A percentile compares a stretch with the other conserved stretches of the same genome.
phyloP scores from a whole-genome alignment of 2,113 vertebrate species.

The Chaenogobius annularis region DNA sequence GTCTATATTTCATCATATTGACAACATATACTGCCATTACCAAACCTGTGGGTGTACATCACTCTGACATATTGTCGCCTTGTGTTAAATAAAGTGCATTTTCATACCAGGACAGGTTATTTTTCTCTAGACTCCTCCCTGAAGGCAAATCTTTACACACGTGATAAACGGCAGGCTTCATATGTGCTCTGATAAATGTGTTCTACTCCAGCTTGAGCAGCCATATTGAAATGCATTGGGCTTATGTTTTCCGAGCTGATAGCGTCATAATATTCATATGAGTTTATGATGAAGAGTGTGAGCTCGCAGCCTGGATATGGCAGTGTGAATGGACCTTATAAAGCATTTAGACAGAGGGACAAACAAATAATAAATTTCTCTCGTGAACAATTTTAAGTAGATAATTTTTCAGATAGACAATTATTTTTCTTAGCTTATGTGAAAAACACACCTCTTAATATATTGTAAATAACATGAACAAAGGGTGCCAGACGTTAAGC shows the following conservation, averaged over 20 bases:
- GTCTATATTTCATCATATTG: neutral
- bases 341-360: neutral
- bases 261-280: slow-evolving; percentile 5
- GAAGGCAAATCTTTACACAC: slow-evolving; percentile 2
- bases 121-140: slow-evolving; percentile 14
- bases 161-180: slow-evolving; percentile 25
- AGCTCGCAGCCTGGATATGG: neutral
- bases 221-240: neutral
- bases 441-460: neutral
- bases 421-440: neutral
- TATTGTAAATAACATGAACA: neutral
- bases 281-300: neutral
- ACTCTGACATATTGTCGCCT: neutral
- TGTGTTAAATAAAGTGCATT: neutral
- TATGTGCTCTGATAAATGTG: slow-evolving; percentile 1
- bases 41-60: slow-evolving; percentile 13
- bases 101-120: slow-evolving; percentile 14
- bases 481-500: neutral
- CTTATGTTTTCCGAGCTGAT: slow-evolving; percentile 1
- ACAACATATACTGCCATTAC: neutral
- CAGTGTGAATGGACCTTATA: neutral
- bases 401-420: neutral
- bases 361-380: no score
- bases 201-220: neutral
- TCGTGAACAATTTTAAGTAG: neutral